Conservation (phyloP, 2,888 invertebrate genomes). For the Phasia obesa region DNA sequence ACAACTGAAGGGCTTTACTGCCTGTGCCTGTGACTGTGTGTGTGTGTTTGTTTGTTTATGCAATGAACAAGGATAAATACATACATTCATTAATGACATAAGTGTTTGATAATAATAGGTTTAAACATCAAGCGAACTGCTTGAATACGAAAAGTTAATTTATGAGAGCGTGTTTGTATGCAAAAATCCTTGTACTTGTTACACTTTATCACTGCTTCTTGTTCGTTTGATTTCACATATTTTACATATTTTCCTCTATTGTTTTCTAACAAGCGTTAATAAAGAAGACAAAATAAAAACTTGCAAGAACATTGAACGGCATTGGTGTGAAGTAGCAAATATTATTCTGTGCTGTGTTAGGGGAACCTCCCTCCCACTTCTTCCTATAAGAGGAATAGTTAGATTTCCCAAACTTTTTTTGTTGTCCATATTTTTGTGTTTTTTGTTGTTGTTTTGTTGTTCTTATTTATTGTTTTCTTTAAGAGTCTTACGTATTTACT, state of each 20-base stretch:
- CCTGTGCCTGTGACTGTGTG: neutral
- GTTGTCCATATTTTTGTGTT: no score
- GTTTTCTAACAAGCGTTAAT: slow-evolving; percentile 43
- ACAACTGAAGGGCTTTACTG: neutral
- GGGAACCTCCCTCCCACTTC: neutral
- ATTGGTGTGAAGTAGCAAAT: slow-evolving; percentile 35
- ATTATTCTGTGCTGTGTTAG: neutral
- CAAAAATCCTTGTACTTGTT: slow-evolving; percentile 32
- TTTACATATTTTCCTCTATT: slow-evolving; percentile 28
- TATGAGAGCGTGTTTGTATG: slow-evolving; percentile 1
- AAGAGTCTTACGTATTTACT: no score
- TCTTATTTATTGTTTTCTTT: no score
- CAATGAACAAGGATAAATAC: slow-evolving; percentile 65
- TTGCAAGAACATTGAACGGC: slow-evolving; percentile 59
- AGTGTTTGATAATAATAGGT: slow-evolving; percentile 65
- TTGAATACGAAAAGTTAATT: slow-evolving; percentile 28
- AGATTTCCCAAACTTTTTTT: no score
- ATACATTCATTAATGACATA: slow-evolving; percentile 68
- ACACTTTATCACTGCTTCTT: slow-evolving; percentile 23
- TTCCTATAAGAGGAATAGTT: no score
- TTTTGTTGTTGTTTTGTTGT: no score
- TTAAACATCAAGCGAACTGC: slow-evolving; percentile 41
- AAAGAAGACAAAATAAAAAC: neutral
- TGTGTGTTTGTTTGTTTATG: neutral
- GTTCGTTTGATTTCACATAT: slow-evolving; percentile 34